Conservation (phyloP, 1,140 invertebrate species). For the Cyphomyrmex costatus region DNA sequence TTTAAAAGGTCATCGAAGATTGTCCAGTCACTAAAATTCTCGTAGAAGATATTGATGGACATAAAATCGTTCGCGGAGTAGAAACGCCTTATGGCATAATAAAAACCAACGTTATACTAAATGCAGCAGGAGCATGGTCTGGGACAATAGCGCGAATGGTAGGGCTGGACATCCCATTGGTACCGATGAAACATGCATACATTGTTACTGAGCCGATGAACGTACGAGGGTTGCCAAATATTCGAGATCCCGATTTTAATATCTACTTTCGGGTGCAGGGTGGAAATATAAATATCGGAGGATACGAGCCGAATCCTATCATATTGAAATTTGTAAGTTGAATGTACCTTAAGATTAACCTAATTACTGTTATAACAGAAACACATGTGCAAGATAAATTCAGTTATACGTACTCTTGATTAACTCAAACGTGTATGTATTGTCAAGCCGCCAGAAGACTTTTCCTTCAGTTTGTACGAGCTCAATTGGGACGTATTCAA, state of each 20-base stretch:
- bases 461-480: slow-evolving; percentile 94
- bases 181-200: slow-evolving; percentile 96
- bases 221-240: slow-evolving; percentile 92
- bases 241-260: slow-evolving; percentile 94
- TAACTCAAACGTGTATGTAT: neutral
- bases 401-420: neutral
- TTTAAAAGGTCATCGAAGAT: slow-evolving; percentile 91
- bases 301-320: slow-evolving; percentile 95
- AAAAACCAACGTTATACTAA: slow-evolving; percentile 91
- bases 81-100: slow-evolving; percentile 91
- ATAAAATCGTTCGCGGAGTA: slow-evolving; percentile 91
- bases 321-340: slow-evolving; percentile 90
- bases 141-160: slow-evolving; percentile 91
- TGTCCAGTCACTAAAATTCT: slow-evolving; percentile 91
- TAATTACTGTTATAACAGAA: slow-evolving; percentile 13
- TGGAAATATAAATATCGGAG: slow-evolving; percentile 93
- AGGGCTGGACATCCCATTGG: slow-evolving; percentile 91
- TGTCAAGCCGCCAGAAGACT: slow-evolving; percentile 90
- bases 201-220: slow-evolving; percentile 93
- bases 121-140: slow-evolving; percentile 94
- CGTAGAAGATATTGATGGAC: slow-evolving; percentile 88
- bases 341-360: neutral
- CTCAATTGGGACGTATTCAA: slow-evolving; percentile 95
- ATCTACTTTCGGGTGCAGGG: slow-evolving; percentile 95
- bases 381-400: neutral